Percentiles rank a stretch among this genome's conserved stretches.
Evolutionary conservation across 2,113 vertebrate genomes (phyloP).

Genomic region (Brienomyrus brachyistius): DNA sequence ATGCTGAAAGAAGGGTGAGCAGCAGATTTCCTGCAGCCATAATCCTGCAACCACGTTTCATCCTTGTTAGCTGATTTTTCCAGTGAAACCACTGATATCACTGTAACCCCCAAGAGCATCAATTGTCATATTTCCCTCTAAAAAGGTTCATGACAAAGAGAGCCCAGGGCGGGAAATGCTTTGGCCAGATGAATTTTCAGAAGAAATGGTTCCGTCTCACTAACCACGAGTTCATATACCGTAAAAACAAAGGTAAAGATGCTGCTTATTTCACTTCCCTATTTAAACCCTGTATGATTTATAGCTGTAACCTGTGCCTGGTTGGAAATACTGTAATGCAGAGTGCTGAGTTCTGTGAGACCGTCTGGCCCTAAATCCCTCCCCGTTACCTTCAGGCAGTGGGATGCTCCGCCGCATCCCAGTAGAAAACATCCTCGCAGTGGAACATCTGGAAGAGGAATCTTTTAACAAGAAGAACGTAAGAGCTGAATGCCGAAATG

Average conservation of each 20-base stretch:
- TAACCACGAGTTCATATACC: constrained; percentile 96
- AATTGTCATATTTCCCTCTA: not conserved
- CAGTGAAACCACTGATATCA: not conserved
- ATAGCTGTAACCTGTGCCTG: not conserved
- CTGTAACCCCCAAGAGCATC: not conserved
- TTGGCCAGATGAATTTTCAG: constrained; percentile 98
- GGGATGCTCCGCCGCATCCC: constrained; percentile 87
- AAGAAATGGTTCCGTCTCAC: constrained; percentile 95
- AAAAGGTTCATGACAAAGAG: constrained; percentile 86
- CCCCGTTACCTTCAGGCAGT: constrained; percentile 53
- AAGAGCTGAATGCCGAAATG: not conserved
- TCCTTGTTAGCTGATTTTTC: not conserved
- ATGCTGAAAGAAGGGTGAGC: constrained; percentile 95
- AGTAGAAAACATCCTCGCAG: constrained; percentile 95
- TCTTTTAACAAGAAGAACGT: constrained; percentile 91
- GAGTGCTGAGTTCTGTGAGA: too few relatives aligned
- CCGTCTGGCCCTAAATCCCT: not conserved
- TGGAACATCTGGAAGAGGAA: constrained; percentile 92
- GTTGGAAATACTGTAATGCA: not conserved
- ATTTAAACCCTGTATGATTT: not conserved
- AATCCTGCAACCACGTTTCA: not conserved
- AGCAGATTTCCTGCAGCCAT: not conserved
- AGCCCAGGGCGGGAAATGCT: constrained; percentile 89
- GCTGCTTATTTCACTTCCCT: constrained; percentile 23
- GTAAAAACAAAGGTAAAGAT: constrained; percentile 86